Conservation (phyloP, 2,888 invertebrate species). For the Drosophila trichaetosa region DNA sequence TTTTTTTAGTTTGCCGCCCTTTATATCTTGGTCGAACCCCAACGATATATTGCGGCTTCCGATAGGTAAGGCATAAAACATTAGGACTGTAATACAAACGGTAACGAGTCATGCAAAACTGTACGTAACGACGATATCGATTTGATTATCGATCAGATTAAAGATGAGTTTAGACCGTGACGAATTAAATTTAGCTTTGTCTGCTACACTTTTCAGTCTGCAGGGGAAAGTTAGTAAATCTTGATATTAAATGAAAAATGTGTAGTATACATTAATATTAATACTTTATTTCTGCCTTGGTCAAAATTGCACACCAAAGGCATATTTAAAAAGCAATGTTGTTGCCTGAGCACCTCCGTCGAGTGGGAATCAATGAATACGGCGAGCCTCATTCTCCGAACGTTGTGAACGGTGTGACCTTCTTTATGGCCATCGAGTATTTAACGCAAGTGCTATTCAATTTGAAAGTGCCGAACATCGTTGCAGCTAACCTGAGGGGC, state of each 20-base stretch:
- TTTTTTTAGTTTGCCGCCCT: too few species aligned
- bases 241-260: neutral
- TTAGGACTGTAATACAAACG: too few species aligned
- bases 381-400: conserved; percentile 31
- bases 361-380: conserved; percentile 34
- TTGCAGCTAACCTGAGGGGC: conserved; percentile 12
- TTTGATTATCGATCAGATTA: neutral
- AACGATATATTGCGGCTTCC: too few species aligned
- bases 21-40: too few species aligned
- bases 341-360: conserved; percentile 15
- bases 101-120: too few species aligned
- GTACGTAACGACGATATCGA: neutral
- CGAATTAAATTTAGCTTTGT: neutral
- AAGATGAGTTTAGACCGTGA: neutral
- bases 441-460: conserved; percentile 23
- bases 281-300: conserved; percentile 32
- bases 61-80: too few species aligned
- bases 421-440: conserved; percentile 23
- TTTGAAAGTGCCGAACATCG: conserved; percentile 15
- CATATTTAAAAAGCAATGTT: conserved; percentile 31
- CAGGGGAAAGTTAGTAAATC: neutral
- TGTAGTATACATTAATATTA: neutral
- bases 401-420: conserved; percentile 2
- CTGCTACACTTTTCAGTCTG: neutral
- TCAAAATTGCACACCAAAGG: conserved; percentile 27